These are phyloP conservation scores for Yponomeuta cagnagella DNA, from an alignment of 2,888 invertebrate genomes.

Conservation along the genomic window DNA sequence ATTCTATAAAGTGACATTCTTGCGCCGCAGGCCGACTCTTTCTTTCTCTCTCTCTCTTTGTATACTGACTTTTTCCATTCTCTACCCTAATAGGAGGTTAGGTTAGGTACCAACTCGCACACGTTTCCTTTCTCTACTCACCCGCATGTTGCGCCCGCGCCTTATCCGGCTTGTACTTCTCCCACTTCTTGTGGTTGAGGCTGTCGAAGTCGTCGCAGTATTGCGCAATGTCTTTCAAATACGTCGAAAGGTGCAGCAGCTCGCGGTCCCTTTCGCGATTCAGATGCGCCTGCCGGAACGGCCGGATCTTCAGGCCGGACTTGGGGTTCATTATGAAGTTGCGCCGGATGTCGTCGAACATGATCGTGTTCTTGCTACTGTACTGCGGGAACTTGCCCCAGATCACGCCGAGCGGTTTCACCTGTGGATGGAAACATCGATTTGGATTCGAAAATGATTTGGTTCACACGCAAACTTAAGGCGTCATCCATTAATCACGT, in stretches of 20 bases:
- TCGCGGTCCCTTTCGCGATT: conserved; percentile 91
- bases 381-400: conserved; percentile 97
- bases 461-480: no score
- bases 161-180: conserved; percentile 80
- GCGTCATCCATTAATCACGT: no score
- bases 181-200: conserved; percentile 95
- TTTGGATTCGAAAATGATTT: background rate
- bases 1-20: no score
- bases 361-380: conserved; percentile 93
- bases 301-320: conserved; percentile 91
- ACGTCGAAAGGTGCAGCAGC: conserved; percentile 85
- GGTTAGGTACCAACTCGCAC: no score
- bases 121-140: conserved; percentile 47
- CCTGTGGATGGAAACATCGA: conserved; percentile 59
- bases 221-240: conserved; percentile 88
- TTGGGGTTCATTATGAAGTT: conserved; percentile 99
- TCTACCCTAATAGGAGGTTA: no score
- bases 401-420: conserved; percentile 96
- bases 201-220: conserved; percentile 87
- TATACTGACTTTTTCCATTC: no score
- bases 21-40: no score
- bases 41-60: no score
- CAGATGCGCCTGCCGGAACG: conserved; percentile 93
- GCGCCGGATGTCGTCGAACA: conserved; percentile 96
- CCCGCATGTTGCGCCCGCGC: conserved; percentile 40